These are phyloP conservation scores for Xylocampa areola DNA, from an alignment of 2,888 invertebrate genomes.

Conservation along the genomic window DNA sequence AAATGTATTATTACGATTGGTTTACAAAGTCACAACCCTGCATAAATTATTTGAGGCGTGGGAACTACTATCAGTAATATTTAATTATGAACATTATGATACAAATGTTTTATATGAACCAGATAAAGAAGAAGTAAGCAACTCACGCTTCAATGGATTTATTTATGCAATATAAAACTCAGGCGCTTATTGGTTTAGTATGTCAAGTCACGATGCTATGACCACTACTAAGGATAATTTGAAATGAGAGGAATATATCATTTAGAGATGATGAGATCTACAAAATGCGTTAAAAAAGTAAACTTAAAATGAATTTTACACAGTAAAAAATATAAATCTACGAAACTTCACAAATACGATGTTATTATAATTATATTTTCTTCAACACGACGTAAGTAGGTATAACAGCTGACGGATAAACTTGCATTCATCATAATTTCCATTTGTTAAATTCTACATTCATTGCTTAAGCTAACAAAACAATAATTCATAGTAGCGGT, in stretches of 20 bases:
- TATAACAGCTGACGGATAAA: neutral
- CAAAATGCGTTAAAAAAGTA: no score
- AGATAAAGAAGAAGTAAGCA: slow-evolving; percentile 38
- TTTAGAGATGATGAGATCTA: no score
- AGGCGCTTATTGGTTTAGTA: slow-evolving; percentile 50
- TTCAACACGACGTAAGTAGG: neutral
- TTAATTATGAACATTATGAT: slow-evolving; percentile 42
- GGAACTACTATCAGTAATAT: slow-evolving; percentile 39
- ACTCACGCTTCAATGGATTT: slow-evolving; percentile 47
- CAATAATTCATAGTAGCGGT: slow-evolving; percentile 42
- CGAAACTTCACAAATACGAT: no score
- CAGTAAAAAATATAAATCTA: no score
- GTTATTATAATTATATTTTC: no score
- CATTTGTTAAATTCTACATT: slow-evolving; percentile 9
- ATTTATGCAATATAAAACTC: slow-evolving; percentile 53
- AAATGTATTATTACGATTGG: slow-evolving; percentile 22
- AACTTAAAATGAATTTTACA: no score
- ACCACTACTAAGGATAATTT: slow-evolving; percentile 40
- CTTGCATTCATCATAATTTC: neutral
- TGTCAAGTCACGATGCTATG: slow-evolving; percentile 55
- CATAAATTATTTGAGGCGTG: slow-evolving; percentile 37
- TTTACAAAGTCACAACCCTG: slow-evolving; percentile 31
- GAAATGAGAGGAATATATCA: no score
- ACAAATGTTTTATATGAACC: slow-evolving; percentile 42
- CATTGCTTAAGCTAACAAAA: slow-evolving; percentile 24